Evolutionary conservation across 2,888 invertebrate genomes (phyloP).

Genomic region (Acleris laterana): DNA sequence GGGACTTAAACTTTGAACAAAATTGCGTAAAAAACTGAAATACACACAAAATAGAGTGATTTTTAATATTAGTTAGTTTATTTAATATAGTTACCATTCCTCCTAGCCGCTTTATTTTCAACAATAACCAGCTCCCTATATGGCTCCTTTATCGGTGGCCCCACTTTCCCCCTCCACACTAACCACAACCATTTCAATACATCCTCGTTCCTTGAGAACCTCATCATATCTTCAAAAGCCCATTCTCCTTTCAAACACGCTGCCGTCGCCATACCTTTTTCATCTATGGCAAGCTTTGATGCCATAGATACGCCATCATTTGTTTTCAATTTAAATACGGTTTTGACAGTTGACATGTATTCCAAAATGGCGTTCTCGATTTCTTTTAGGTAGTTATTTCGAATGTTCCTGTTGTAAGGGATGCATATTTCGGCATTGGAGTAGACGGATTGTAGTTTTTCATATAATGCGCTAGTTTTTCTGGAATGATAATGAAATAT

Average conservation of each 20-base stretch:
- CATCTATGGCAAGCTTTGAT: slow-evolving; percentile 38
- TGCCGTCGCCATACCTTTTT: slow-evolving; percentile 21
- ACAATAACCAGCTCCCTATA: slow-evolving; percentile 82
- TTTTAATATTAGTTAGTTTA: too few species aligned
- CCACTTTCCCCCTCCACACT: slow-evolving; percentile 87
- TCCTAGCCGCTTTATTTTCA: slow-evolving; percentile 86
- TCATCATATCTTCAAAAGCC: slow-evolving; percentile 86
- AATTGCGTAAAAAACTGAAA: too few species aligned
- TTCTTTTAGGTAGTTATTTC: slow-evolving; percentile 48
- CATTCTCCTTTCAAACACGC: slow-evolving; percentile 86
- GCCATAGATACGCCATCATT: slow-evolving; percentile 42
- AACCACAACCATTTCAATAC: slow-evolving; percentile 87
- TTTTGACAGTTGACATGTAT: slow-evolving; percentile 50
- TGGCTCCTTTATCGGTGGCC: slow-evolving; percentile 79
- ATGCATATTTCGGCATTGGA: slow-evolving; percentile 83
- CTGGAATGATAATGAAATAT: slow-evolving; percentile 57
- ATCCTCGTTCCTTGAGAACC: slow-evolving; percentile 67
- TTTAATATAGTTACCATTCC: slow-evolving; percentile 84
- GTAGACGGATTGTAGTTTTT: slow-evolving; percentile 85
- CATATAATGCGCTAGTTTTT: slow-evolving; percentile 71
- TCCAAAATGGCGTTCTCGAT: slow-evolving; percentile 60
- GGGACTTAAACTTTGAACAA: too few species aligned
- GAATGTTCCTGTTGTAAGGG: slow-evolving; percentile 48
- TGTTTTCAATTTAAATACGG: slow-evolving; percentile 40
- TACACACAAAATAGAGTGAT: too few species aligned